Evolutionary conservation across 2,888 invertebrate genomes (phyloP).

Genomic region (Ophioninae sp.): DNA sequence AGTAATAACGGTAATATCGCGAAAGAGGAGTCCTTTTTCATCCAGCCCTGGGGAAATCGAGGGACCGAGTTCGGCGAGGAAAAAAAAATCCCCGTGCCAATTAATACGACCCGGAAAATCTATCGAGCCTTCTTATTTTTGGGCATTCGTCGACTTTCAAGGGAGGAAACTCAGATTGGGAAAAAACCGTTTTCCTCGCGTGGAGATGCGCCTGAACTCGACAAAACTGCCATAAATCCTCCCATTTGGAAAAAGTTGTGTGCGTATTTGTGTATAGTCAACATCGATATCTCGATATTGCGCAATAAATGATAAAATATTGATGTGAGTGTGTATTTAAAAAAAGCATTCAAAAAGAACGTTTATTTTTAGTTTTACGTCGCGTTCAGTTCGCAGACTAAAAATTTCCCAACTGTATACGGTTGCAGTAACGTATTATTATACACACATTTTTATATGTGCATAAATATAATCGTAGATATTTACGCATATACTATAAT

Average conservation of each 20-base stretch:
- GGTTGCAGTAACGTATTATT: no score
- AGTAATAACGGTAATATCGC: constrained; percentile 11
- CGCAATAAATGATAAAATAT: no score
- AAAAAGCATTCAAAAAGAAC: no score
- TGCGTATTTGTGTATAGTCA: not conserved
- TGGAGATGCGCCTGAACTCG: no score
- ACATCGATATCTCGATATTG: no score
- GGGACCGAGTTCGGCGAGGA: constrained; percentile 49
- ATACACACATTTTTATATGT: no score
- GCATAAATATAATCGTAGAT: no score
- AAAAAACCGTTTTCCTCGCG: not conserved
- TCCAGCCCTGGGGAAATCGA: constrained; percentile 62
- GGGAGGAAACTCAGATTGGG: not conserved
- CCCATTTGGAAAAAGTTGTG: not conserved
- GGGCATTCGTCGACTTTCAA: not conserved
- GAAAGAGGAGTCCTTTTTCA: constrained; percentile 62
- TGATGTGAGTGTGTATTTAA: no score
- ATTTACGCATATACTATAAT: no score
- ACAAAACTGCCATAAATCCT: not conserved
- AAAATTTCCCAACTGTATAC: no score
- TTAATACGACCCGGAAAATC: constrained; percentile 18
- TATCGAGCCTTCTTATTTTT: not conserved
- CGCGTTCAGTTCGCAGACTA: no score
- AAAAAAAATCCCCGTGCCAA: constrained; percentile 21
- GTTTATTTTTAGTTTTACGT: no score